These are phyloP conservation scores for Nyctalus aviator DNA, from an alignment of 2,797 vertebrate genomes.

Conservation along the genomic window DNA sequence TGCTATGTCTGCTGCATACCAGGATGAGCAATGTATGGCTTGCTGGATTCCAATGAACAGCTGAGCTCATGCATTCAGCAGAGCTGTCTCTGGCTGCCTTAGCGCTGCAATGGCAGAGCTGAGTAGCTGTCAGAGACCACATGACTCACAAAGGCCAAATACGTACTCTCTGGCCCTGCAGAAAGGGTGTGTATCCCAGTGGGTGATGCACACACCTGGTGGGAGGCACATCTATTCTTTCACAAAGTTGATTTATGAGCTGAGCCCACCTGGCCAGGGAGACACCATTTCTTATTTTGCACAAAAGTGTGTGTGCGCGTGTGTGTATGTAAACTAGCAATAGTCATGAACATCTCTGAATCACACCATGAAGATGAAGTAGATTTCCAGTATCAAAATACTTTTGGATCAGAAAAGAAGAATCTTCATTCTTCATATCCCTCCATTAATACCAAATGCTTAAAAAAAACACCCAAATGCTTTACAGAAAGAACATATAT, in stretches of 20 bases:
- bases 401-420: neutral
- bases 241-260: neutral
- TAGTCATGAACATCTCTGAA: neutral
- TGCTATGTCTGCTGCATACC: neutral
- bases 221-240: neutral
- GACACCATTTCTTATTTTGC: neutral
- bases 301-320: neutral
- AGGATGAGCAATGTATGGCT: neutral
- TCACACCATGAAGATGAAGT: neutral
- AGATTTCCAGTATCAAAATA: slow-evolving; percentile 27
- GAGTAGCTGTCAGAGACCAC: neutral
- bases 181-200: neutral
- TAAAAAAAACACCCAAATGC: no score
- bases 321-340: neutral
- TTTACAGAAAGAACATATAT: slow-evolving; percentile 14
- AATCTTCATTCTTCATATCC: neutral
- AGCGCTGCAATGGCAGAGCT: neutral
- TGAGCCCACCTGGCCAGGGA: neutral
- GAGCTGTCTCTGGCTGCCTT: neutral
- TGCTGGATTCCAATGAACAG: neutral
- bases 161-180: neutral
- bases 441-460: neutral
- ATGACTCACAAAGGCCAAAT: neutral
- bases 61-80: neutral
- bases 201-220: neutral